Base-by-base conservation (phyloP, 2,888 invertebrate genomes). In the Scaptomyza cyrtandrae region DNA sequence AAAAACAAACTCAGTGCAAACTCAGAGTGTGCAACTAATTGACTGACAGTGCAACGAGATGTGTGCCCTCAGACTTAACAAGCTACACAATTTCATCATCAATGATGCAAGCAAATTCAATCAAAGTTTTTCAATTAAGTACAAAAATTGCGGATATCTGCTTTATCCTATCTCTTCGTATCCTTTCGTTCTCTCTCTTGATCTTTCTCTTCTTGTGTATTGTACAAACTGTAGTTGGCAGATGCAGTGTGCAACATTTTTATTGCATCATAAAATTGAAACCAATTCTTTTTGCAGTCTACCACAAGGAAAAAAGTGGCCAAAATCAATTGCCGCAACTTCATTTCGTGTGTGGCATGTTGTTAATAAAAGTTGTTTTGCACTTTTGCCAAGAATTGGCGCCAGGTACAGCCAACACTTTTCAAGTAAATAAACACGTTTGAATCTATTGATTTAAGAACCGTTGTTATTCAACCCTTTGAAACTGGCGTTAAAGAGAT, bases 81-180 rank as follows among this genome's bases (percentile, higher is more conserved):
- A 54, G 61, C 43, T 57, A 45, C 41, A 4, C 41, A 4, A 41
- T 62, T 73, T 55, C 10, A 71, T 54, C n/a, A 54, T 66, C 72
- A 69, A 55, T 52, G 64, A 55, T 67, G 70, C 72, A 64, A 60
- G 44, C 55, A 71, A 76, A 80, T 70, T 58, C 68, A 61, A 66
- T 60, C 58, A 78, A 84, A 84, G 68, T 84, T 84, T 78, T 84
- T 70, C 76, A 84, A 80, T 80, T 80, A 80, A 64, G 39, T 43
- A 27, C 27, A 44, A 69, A 69, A 68, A 33, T 33, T 37, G 19
- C 9, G 14, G n/a, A 27, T 33, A 19, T 29, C 16, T 10, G 13
- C 35, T n/a, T 7, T n/a, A 11, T n/a, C 37, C 37, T 43, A 13
- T 37, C 13, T n/a, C n/a, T 6, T 6, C 33, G 7, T 33, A 13